Conservation (phyloP, 2,888 invertebrate species). For the Deroplatys truncata region DNA sequence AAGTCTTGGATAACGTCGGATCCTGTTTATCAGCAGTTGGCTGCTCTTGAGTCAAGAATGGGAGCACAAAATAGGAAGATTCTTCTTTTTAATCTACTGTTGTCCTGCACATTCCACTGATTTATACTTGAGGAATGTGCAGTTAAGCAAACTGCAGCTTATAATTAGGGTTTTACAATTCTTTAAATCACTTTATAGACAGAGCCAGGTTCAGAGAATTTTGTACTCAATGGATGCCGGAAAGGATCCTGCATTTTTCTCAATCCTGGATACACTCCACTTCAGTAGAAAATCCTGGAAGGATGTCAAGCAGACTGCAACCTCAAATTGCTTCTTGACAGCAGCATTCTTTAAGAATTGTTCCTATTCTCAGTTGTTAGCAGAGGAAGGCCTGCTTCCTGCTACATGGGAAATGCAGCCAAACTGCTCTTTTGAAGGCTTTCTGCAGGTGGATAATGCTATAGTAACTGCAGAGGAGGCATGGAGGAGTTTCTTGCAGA, state of each 20-base stretch:
- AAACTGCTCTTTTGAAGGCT: too few species aligned
- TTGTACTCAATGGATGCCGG: background rate
- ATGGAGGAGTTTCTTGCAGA: too few species aligned
- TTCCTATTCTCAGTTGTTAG: too few species aligned
- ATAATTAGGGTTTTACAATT: background rate
- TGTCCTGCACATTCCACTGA: slow-evolving; percentile 13
- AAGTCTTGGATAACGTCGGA: slow-evolving; percentile 18
- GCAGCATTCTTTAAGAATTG: background rate
- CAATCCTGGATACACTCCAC: background rate
- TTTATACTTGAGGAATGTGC: background rate
- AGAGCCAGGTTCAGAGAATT: background rate
- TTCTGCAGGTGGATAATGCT: too few species aligned
- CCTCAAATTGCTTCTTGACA: background rate
- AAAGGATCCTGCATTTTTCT: background rate
- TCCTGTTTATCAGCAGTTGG: slow-evolving; percentile 6
- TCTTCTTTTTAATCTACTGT: slow-evolving; percentile 15
- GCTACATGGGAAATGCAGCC: too few species aligned
- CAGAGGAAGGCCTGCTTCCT: too few species aligned
- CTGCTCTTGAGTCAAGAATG: slow-evolving; percentile 13
- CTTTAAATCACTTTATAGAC: background rate
- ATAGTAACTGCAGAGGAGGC: too few species aligned
- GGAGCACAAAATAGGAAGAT: slow-evolving; percentile 13
- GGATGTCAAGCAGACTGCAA: background rate
- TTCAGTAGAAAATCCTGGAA: background rate
- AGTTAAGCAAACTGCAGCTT: background rate